phyloP scores from a whole-genome alignment of 92 coral and sea anemone genomes.

The Pocillopora meandrina region DNA sequence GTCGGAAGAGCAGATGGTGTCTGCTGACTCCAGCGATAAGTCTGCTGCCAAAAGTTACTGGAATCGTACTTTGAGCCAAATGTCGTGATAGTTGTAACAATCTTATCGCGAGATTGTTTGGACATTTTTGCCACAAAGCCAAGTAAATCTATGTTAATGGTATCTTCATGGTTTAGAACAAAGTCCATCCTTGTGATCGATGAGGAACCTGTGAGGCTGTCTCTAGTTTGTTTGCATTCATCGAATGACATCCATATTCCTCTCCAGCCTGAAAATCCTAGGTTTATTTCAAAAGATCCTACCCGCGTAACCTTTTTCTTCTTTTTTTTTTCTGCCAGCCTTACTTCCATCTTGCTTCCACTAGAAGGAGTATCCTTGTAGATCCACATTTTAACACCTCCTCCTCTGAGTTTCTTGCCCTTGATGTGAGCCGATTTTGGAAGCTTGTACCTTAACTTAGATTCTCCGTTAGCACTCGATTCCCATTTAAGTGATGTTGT shows the following conservation, averaged over 20 bases:
- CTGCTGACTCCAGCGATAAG: constrained; percentile 61
- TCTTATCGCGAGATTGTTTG: constrained; percentile 35
- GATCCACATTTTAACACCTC: constrained; percentile 58
- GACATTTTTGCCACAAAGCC: constrained; percentile 2
- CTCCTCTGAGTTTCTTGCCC: background rate
- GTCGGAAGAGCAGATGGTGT: constrained; percentile 16
- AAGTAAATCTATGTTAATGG: constrained; percentile 39
- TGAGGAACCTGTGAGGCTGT: constrained; percentile 12
- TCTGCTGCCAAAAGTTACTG: constrained; percentile 9
- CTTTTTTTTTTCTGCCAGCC: background rate
- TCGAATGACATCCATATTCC: constrained; percentile 39
- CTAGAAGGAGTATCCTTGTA: constrained; percentile 19
- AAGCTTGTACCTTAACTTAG: background rate
- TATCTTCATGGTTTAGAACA: constrained; percentile 23
- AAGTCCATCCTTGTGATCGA: constrained; percentile 26
- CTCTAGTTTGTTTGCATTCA: constrained; percentile 1
- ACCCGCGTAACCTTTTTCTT: background rate
- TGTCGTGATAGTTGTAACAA: constrained; percentile 42
- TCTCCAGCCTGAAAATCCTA: constrained; percentile 51
- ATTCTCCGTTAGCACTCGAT: background rate
- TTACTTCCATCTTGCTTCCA: constrained; percentile 22
- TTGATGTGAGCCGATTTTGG: background rate
- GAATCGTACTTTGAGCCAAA: constrained; percentile 9
- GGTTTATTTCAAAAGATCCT: background rate
- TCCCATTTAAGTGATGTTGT: background rate